Base-by-base conservation (phyloP, 2,113 vertebrate species). In the Spea multiplicata region DNA sequence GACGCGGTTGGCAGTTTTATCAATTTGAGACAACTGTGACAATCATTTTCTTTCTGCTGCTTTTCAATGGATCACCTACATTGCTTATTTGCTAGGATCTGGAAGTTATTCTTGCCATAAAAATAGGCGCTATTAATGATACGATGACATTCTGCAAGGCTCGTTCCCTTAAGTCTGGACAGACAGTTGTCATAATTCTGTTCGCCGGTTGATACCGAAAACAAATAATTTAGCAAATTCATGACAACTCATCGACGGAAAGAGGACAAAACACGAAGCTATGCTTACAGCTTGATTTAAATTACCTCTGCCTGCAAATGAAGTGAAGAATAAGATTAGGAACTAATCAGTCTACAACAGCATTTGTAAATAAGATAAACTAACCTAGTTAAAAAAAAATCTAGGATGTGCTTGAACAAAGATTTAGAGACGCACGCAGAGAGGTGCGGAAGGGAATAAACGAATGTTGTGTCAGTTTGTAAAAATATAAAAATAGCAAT, bases 71-170 rank as follows among this genome's bases (percentile, higher is more conserved):
- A 72, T 73, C 59, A 79, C 59, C 8, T 46, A 47, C 62, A 72
- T 44, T 73, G 71, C 64, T 73, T 79, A 73, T 79, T 72, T 72
- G 49, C 61, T 67, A 48, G 71, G 47, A 66, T 67, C 66, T 52
- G 45, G 8, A 55, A 75, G 73, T 66, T 75, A 72, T 55, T 13
- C 46, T 71, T 70, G 46, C 73, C 62, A 55, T 66, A 66, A 72
- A 55, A 46, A 73, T n/a, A 47, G 52, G 6, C 55, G 53, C 14
- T 67, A 73, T 73, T 73, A 73, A 68, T 53, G 12, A 67, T 57
- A 52, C 59, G 62, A 73, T 73, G 62, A 73, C 49, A 61, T 44
- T 64, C 62, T 66, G 76, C 70, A 55, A n/a, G n/a, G 50, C 44
- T 59, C 6, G 17, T 66, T 67, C 5, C n/a, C 73, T 44, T 59